Percentiles rank a stretch among this genome's conserved stretches.
phyloP scores from a whole-genome alignment of 2,888 invertebrate genomes.

The Agrenia bidenticulata region DNA sequence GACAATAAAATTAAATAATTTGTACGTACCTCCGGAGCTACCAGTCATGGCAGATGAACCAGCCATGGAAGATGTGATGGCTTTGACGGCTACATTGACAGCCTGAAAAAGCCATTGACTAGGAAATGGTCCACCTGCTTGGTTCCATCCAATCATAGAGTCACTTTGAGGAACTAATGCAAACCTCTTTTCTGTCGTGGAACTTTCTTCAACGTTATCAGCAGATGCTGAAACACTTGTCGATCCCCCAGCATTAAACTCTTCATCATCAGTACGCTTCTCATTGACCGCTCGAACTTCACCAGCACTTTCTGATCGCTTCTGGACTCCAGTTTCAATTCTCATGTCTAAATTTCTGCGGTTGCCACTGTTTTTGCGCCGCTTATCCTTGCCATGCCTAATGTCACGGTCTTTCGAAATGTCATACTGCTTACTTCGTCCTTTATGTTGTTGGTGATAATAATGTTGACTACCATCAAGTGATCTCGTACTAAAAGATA shows the following conservation, averaged over 20 bases:
- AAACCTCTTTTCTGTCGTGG: slow-evolving; percentile 39
- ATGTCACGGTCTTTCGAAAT: slow-evolving; percentile 19
- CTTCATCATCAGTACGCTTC: neutral
- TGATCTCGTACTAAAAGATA: slow-evolving; percentile 48
- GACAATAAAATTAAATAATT: too few relatives aligned
- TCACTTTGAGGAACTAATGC: slow-evolving; percentile 47
- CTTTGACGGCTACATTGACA: slow-evolving; percentile 50
- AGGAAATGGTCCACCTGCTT: slow-evolving; percentile 50
- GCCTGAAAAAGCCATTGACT: slow-evolving; percentile 53
- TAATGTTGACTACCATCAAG: slow-evolving; percentile 37
- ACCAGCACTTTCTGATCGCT: slow-evolving; percentile 8
- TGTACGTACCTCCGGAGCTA: neutral
- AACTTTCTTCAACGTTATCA: slow-evolving; percentile 11
- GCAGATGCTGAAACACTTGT: slow-evolving; percentile 11
- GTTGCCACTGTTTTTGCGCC: slow-evolving; percentile 1
- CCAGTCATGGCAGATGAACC: neutral
- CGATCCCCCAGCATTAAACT: slow-evolving; percentile 6
- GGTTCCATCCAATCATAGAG: slow-evolving; percentile 49
- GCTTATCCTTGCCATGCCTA: slow-evolving; percentile 5
- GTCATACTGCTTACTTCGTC: slow-evolving; percentile 15
- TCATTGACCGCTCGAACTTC: slow-evolving; percentile 7
- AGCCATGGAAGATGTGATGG: slow-evolving; percentile 33
- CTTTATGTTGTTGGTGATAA: slow-evolving; percentile 20
- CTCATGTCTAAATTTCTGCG: slow-evolving; percentile 6
- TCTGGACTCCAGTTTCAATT: neutral